Base-by-base conservation (phyloP, 2,113 vertebrate species). In the Cyanocitta stelleri region DNA sequence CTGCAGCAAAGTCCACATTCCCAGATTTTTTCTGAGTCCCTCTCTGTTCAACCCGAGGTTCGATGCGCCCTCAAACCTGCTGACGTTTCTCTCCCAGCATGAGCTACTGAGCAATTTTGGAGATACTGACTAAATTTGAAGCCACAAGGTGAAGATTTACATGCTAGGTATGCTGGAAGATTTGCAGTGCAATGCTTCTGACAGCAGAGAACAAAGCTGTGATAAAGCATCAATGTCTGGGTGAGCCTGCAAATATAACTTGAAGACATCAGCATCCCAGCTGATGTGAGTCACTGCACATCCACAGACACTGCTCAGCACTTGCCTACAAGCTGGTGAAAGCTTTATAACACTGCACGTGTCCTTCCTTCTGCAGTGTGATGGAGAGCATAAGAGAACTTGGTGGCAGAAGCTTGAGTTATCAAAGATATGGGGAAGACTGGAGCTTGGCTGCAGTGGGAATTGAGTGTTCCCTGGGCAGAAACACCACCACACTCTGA, bases 11-110 rank as follows among this genome's bases (percentile, higher is more conserved):
- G 55, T 71, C 12, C 26, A n/a, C 46, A 35, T 41, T 51, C 35
- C 5, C 55, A 66, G 46, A 11, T 74, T 39, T 73, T 69, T 84
- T 35, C 51, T 72, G n/a, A 78, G n/a, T 54, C 32, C 24, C n/a
- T 56, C 3, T 49, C 49, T 72, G 3, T 59, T 80, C 49, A 64
- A 8, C 37, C 19, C 3, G 0, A 26, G 16, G 14, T 69, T 94
- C 1, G 0, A 63, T 44, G 58, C 0, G 0, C 21, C 22, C 21
- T 59, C 30, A 74, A 33, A 74, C 33, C 16, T 59, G 43, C 43
- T 71, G 55, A 19, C 0, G 0, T 78, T 62, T 62, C 39, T 46
- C 35, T 85, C 43, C 68, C 35, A 67, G 61, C 30, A 59, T 14
- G 14, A 89, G 43, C 39, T 91, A 81, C 61, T 74, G 46, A 91